Base-by-base conservation (phyloP, 2,113 vertebrate species). In the Chlorodrepanis virens region DNA sequence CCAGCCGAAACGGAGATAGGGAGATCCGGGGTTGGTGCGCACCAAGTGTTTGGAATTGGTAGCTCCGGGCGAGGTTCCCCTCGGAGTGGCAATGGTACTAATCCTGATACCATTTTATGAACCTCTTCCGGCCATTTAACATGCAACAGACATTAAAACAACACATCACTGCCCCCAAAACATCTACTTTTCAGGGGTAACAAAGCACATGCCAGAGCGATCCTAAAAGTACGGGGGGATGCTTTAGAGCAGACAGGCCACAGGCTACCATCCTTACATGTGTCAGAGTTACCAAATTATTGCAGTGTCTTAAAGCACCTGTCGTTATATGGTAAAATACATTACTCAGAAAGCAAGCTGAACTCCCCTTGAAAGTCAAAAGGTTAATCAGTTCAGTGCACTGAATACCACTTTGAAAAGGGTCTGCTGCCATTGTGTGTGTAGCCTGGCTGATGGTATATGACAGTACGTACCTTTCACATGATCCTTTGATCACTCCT, bases 1-100 rank as follows among this genome's bases (percentile, higher is more conserved):
- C 5, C 44, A 1, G 37, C 50, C 50, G 5, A 4, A 12, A 11
- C 3, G 2, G 22, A 3, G 14, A 9, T 0, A 1, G 12, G 45
- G 25, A 28, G 11, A 11, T 23, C 3, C 12, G 44, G 27, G 5
- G 12, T 5, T 16, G 16, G 8, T n/a, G 12, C 18, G 3, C 40
- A 27, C 11, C 0, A 11, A 3, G 4, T 1, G 20, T 2, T 16
- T 4, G 45, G 17, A 6, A 21, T 75, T 11, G 19, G 8, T 8
- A 8, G n/a, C n/a, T n/a, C 40, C 37, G 17, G 50, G 21, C 3
- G 13, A 31, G 23, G 29, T 11, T 40, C 8, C 22, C 9, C 40
- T 15, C 28, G 0, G 6, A 76, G 68, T 40, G 9, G 45, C 44
- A 12, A 0, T 10, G 37, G 6, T 23, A 3, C 54, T 6, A 13